These are phyloP conservation scores for Cyprinus carpio DNA, from an alignment of 2,113 vertebrate genomes.

Conservation along the genomic window DNA sequence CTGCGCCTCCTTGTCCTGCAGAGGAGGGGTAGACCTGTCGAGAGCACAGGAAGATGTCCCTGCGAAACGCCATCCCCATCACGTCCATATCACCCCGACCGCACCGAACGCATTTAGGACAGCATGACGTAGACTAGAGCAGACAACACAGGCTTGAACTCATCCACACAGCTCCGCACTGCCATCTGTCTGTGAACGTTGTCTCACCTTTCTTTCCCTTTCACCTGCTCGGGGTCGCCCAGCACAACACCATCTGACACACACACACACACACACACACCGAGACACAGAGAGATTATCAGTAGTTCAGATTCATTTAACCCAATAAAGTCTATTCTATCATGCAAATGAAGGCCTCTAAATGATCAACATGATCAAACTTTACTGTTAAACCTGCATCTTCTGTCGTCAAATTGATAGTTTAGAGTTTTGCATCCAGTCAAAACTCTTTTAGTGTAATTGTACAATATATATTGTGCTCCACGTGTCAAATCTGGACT, in stretches of 20 bases:
- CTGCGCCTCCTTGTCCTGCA: constrained; percentile 73
- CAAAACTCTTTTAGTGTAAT: too few relatives aligned
- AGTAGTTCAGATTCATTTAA: not conserved
- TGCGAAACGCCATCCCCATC: constrained; percentile 85
- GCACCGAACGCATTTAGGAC: constrained; percentile 88
- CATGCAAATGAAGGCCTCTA: too few relatives aligned
- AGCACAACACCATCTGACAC: constrained; percentile 86
- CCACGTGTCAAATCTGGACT: too few relatives aligned
- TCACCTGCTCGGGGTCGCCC: constrained; percentile 82
- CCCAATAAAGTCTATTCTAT: too few relatives aligned
- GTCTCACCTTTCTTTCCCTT: constrained; percentile 83
- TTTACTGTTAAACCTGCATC: too few relatives aligned
- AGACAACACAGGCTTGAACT: not conserved
- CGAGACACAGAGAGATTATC: not conserved
- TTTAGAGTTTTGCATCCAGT: too few relatives aligned
- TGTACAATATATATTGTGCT: too few relatives aligned
- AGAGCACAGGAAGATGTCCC: constrained; percentile 85
- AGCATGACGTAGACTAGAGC: constrained; percentile 85
- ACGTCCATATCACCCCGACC: constrained; percentile 88
- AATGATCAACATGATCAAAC: too few relatives aligned
- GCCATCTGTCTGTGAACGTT: constrained; percentile 3
- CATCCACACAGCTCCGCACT: not conserved
- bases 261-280: not conserved
- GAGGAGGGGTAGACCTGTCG: constrained; percentile 86
- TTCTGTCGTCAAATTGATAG: too few relatives aligned